phyloP scores from a whole-genome alignment of 2,797 vertebrate species.

The Cynopterus sphinx region DNA sequence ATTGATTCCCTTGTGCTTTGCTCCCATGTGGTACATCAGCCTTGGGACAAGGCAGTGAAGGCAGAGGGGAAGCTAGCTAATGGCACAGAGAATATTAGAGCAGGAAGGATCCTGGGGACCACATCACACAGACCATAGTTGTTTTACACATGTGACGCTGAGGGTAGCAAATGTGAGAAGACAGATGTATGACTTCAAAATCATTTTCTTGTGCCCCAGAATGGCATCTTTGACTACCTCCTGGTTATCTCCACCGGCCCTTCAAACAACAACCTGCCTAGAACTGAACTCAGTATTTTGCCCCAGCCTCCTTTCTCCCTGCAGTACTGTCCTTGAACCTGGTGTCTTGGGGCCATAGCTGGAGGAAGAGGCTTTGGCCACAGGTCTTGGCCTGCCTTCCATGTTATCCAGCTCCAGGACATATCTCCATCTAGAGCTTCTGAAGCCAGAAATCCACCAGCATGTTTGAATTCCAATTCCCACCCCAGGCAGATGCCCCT shows the following conservation, averaged over 20 bases:
- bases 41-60: neutral
- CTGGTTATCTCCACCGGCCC: neutral
- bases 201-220: neutral
- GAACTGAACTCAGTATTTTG: neutral
- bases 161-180: neutral
- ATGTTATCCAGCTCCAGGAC: neutral
- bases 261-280: neutral
- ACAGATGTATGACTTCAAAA: rapidly evolving
- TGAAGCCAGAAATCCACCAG: neutral
- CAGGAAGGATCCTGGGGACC: neutral
- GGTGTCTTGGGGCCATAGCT: neutral
- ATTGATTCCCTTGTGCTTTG: neutral
- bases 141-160: rapidly evolving
- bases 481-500: neutral
- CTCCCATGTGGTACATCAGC: neutral
- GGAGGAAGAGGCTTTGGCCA: neutral
- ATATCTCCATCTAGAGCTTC: neutral
- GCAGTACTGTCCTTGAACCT: neutral
- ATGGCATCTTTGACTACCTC: neutral
- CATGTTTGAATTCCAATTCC: neutral
- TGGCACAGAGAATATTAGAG: neutral
- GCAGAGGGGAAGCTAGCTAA: neutral
- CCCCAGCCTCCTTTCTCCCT: neutral
- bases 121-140: rapidly evolving
- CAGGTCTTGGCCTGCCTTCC: neutral